A percentile compares a stretch with the other conserved stretches of the same genome.
Evolutionary conservation across 2,113 vertebrate species (phyloP).

Genomic region (Andinoacara biseriatus): DNA sequence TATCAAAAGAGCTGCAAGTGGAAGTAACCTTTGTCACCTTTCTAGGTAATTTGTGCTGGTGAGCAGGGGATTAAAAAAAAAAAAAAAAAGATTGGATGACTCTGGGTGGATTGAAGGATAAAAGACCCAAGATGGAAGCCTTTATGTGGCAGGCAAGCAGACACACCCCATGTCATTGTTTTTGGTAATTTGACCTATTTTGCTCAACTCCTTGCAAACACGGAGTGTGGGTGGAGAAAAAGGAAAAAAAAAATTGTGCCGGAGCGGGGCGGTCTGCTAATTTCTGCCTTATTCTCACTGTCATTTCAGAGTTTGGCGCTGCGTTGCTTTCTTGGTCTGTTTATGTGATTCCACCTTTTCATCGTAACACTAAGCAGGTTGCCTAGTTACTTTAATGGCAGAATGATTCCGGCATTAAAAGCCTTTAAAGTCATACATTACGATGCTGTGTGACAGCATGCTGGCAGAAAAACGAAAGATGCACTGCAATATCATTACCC

Average conservation of each 20-base stretch:
- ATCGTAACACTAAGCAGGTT: slow-evolving; percentile 6
- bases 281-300: slow-evolving; percentile 22
- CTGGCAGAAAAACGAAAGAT: background rate
- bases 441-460: background rate
- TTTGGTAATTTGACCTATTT: slow-evolving; percentile 79
- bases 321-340: background rate
- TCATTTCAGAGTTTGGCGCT: background rate
- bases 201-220: slow-evolving; percentile 41
- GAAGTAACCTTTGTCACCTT: background rate
- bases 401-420: background rate
- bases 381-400: slow-evolving; percentile 15
- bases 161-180: slow-evolving; percentile 63
- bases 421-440: background rate
- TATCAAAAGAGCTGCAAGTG: background rate
- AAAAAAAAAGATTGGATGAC: background rate
- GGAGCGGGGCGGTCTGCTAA: slow-evolving; percentile 38
- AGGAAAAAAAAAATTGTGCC: slow-evolving; percentile 12
- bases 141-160: slow-evolving; percentile 27
- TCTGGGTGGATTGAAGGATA: slow-evolving; percentile 11
- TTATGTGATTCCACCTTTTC: background rate
- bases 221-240: slow-evolving; percentile 42
- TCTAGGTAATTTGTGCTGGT: background rate
- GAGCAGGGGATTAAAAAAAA: background rate
- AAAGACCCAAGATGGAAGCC: slow-evolving; percentile 29
- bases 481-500: background rate